Evolutionary conservation across 2,797 vertebrate genomes (phyloP).

Genomic region (Sebastes hopkinsi): DNA sequence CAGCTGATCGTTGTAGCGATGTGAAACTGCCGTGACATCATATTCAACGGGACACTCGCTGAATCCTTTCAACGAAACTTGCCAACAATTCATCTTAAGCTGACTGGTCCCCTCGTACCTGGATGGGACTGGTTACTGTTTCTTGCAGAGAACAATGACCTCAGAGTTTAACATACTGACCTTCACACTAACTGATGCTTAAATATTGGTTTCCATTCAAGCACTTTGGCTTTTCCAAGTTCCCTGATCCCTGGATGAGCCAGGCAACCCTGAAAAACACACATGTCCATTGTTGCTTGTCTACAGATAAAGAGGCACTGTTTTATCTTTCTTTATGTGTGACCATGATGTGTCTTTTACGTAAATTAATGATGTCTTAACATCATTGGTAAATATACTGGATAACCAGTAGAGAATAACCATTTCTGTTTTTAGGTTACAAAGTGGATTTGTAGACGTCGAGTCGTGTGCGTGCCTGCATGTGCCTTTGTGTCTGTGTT

Average conservation of each 20-base stretch:
- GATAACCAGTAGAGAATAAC: not conserved
- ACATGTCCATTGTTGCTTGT: not conserved
- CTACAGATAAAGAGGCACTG: not conserved
- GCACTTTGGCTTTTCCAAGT: too few species aligned
- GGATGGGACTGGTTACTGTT: not conserved
- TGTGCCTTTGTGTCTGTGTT: conserved; percentile 24
- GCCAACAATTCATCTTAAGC: not conserved
- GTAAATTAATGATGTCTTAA: not conserved
- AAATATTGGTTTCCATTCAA: not conserved
- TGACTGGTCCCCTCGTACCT: not conserved
- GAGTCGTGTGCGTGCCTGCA: not conserved
- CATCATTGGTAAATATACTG: not conserved
- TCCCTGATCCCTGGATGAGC: not conserved
- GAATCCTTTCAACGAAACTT: not conserved
- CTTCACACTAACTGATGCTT: not conserved
- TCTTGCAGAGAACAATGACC: not conserved
- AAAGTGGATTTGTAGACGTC: not conserved
- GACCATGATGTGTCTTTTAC: not conserved
- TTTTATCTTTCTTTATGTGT: not conserved
- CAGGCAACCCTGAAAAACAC: not conserved
- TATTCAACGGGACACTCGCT: too few species aligned
- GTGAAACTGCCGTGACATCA: too few species aligned
- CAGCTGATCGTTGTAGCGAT: too few species aligned
- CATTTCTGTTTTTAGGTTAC: not conserved
- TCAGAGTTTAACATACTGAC: not conserved